Base-by-base conservation (phyloP, 2,888 invertebrate species). In the Drosophila fungiperda region DNA sequence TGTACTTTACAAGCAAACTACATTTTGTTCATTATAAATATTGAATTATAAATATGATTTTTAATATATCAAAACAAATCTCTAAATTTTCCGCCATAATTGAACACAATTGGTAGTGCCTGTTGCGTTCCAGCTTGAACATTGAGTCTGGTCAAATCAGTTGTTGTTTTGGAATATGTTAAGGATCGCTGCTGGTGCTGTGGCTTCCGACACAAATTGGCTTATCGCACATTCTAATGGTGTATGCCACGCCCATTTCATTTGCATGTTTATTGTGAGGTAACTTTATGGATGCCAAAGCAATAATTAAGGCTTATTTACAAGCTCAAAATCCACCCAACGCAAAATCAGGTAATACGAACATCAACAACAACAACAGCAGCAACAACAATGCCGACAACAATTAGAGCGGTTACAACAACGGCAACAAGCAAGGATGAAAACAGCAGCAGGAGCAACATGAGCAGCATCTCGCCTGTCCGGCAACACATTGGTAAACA, bases 191-290 rank as follows among this genome's bases (percentile, higher is more conserved):
- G 54, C 15, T 48, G 52, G 9, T 20, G n/a, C 42, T 49, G 23
- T 26, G 35, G 45, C 12, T 54, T 12, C 45, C 32, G 11, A 45
- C 72, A 77, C 76, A 72, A 78, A 78, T 80, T 78, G 79, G 79
- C 78, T 80, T 82, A 82, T 64, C 75, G 66, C 48, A 70, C 68
- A 78, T 70, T 52, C 61, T 45, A 57, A 38, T 62, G 52, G 65
- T 29, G 50, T 26, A 26, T 61, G 65, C 62, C 36, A 67, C 73
- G 72, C 58, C 68, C 54, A 76, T 72, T 77, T 75, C 64, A 85
- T 87, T 87, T 89, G 85, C 85, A 86, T 86, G 88, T 86, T 89
- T 87, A 89, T 80, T 89, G 85, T 89, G 90, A 73, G 89, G 88
- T 87, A 82, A 85, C 90, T 84, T 89, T 86, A 84, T 77, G 85